Evolutionary conservation across 2,113 vertebrate genomes (phyloP).

Genomic region (Bucco capensis): DNA sequence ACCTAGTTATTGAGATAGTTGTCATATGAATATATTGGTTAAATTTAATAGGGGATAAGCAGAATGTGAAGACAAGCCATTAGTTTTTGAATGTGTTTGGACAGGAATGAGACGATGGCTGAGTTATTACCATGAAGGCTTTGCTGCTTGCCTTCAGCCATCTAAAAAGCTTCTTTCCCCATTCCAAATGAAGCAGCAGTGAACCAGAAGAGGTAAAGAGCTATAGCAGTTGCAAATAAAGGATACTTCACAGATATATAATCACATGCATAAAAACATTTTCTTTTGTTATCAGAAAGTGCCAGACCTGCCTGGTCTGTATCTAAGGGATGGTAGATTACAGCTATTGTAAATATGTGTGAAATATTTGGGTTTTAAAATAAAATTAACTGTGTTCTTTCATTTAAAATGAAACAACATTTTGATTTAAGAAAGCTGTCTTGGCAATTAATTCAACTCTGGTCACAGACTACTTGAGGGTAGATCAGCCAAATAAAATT

Average conservation of each 20-base stretch:
- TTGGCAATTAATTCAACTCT: background rate
- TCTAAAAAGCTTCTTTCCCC: background rate
- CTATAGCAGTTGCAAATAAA: background rate
- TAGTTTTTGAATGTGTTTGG: background rate
- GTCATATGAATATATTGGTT: background rate
- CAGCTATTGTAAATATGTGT: background rate
- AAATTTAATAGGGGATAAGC: background rate
- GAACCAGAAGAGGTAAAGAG: background rate
- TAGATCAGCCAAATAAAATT: background rate
- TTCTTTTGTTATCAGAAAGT: background rate
- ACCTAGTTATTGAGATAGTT: background rate
- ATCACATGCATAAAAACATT: background rate
- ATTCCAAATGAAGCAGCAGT: background rate
- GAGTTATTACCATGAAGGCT: background rate
- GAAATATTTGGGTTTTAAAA: background rate
- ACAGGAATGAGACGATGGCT: background rate
- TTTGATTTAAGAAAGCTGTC: background rate
- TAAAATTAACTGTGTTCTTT: background rate
- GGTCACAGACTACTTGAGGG: background rate
- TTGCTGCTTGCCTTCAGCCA: background rate
- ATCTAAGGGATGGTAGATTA: background rate
- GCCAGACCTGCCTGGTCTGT: background rate
- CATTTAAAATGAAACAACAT: background rate
- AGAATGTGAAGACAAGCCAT: background rate
- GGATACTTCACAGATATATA: background rate